A percentile compares a stretch with the other conserved stretches of the same genome.
phyloP scores from a whole-genome alignment of 1,140 invertebrate genomes.

The Lethrus apterus region DNA sequence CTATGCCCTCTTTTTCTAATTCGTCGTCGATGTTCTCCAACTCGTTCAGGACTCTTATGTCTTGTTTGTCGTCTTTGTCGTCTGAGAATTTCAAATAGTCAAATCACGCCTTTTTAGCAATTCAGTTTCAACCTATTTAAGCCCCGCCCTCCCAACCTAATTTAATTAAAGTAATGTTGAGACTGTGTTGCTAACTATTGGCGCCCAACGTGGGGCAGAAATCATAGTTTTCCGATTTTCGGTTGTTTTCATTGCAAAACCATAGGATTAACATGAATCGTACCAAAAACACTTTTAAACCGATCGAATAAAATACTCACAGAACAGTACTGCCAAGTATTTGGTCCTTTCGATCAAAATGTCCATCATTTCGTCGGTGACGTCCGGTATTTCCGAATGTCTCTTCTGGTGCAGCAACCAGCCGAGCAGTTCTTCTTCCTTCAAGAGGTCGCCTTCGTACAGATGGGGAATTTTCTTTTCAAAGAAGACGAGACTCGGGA shows the following conservation, averaged over 20 bases:
- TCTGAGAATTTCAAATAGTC: too few species aligned
- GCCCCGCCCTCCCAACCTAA: too few species aligned
- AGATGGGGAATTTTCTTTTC: constrained; percentile 81
- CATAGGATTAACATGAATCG: too few species aligned
- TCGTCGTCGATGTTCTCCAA: constrained; percentile 91
- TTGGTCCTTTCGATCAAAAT: constrained; percentile 74
- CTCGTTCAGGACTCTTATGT: constrained; percentile 80
- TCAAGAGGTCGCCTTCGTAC: constrained; percentile 85
- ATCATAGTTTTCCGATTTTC: too few species aligned
- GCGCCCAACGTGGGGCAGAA: too few species aligned
- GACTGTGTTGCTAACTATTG: too few species aligned
- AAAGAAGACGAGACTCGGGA: constrained; percentile 79
- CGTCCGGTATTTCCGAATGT: constrained; percentile 84
- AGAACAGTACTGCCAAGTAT: constrained; percentile 78
- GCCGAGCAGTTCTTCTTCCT: constrained; percentile 81
- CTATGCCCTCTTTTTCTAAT: constrained; percentile 80
- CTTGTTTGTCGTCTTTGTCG: constrained; percentile 84
- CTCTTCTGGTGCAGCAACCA: constrained; percentile 86
- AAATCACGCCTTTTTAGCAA: too few species aligned
- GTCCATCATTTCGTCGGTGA: constrained; percentile 91
- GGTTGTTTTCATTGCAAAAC: too few species aligned
- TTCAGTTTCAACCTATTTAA: too few species aligned
- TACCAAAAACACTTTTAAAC: neutral
- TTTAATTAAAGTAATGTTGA: too few species aligned
- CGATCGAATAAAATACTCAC: constrained; percentile 50